Evolutionary conservation across 1,140 invertebrate species (phyloP), one percentile per base, ranked within the genome.

Genomic region (Coenobita brevimanus): DNA sequence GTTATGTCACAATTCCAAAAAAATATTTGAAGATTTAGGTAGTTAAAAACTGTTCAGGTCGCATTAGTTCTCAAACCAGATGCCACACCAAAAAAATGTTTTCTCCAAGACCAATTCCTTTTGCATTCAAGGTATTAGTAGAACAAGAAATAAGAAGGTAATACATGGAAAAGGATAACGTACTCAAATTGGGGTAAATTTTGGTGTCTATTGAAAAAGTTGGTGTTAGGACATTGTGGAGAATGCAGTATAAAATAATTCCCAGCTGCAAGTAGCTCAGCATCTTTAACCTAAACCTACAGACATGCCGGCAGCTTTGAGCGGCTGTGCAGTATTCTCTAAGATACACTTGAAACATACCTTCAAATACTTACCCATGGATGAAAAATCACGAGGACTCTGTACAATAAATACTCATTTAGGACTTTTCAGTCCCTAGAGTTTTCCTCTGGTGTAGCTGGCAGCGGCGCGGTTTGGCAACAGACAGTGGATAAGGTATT

Each of bases 351-450:
- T 75, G 33, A 75, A 75, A 38, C 30, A 33, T 1, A 38, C 33
- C 8, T 75, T 36, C n/a, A 30, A 38, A 36, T 1, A 75, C n/a
- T 0, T 75, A 38, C 6, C 1, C 4, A 1, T 75, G 33, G 71
- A 75, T 41, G 71, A 75, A 38, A 75, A 75, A n/a, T 36, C 71
- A 75, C 43, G 41, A 75, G 71, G 21, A 27, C n/a, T 36, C 24
- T 43, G 43, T 36, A 43, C 36, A 33, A 0, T 43, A 75, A 75
- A 36, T 38, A 75, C 10, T 75, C 27, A n/a, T 36, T 13, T 33
- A 21, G 33, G 17, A 3, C n/a, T 1, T 0, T 75, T 13, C 38
- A 36, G 8, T 1, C 0, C 0, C 27, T 36, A 33, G 41, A 36
- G 41, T 41, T 75, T 2, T 6, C 71, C 17, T 43, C 10, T 8